Evolutionary conservation across 1,140 invertebrate genomes (phyloP).

Genomic region (Zaprionus camerounensis): DNA sequence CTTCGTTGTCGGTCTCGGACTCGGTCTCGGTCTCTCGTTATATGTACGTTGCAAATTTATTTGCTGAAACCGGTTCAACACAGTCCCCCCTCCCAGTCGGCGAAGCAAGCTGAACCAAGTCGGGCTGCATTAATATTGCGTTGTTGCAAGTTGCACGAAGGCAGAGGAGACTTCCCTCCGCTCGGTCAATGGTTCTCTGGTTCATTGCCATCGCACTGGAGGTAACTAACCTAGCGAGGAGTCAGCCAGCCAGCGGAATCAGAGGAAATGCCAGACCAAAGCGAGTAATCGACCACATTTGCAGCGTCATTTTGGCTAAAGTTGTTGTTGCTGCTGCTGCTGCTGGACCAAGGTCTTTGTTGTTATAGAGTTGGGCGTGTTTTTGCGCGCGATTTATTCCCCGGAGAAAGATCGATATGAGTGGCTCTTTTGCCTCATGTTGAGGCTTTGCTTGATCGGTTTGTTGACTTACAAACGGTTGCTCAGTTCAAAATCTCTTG

Average conservation of each 20-base stretch:
- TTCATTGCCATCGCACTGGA: constrained; percentile 83
- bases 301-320: constrained; percentile 61
- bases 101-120: constrained; percentile 28
- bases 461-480: constrained; percentile 74
- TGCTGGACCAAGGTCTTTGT: not conserved
- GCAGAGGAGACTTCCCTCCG: constrained; percentile 55
- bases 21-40: constrained; percentile 32
- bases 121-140: constrained; percentile 44
- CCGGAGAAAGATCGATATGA: constrained; percentile 47
- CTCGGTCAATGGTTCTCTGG: constrained; percentile 84
- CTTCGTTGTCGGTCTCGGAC: not conserved
- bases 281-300: constrained; percentile 38
- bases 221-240: constrained; percentile 82
- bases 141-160: constrained; percentile 64
- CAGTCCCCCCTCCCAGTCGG: not conserved
- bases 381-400: not conserved
- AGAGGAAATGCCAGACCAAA: constrained; percentile 42
- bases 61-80: constrained; percentile 65
- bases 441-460: constrained; percentile 50
- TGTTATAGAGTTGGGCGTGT: constrained; percentile 1
- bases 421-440: constrained; percentile 6
- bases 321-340: not conserved
- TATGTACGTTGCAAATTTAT: constrained; percentile 73
- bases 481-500: not conserved
- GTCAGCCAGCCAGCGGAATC: constrained; percentile 43